Conservation (phyloP, 1,140 invertebrate genomes). For the Calosoma granatense region DNA sequence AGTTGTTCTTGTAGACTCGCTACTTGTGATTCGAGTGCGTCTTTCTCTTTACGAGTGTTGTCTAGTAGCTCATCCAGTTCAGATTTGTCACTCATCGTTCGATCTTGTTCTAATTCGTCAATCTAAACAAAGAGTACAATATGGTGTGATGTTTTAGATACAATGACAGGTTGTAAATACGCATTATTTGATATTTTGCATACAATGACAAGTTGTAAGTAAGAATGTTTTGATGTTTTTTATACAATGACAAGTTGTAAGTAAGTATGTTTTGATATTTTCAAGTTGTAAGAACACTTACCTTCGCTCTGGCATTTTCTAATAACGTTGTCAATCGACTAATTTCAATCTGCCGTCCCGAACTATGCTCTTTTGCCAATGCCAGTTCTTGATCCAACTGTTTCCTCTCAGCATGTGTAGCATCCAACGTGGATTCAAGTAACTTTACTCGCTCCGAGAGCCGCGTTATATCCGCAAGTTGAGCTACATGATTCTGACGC, state of each 20-base stretch:
- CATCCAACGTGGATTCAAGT: slow-evolving; percentile 60
- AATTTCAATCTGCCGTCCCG: slow-evolving; percentile 61
- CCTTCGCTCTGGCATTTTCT: slow-evolving; percentile 69
- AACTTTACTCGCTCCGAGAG: slow-evolving; percentile 54
- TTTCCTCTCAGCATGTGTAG: slow-evolving; percentile 57
- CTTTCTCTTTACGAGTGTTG: slow-evolving; percentile 56
- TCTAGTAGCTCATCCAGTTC: slow-evolving; percentile 63
- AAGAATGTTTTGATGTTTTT: too few species aligned
- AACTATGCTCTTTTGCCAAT: slow-evolving; percentile 54
- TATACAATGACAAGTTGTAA: too few species aligned
- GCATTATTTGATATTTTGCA: too few species aligned
- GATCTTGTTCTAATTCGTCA: slow-evolving; percentile 49
- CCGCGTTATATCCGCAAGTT: slow-evolving; percentile 47
- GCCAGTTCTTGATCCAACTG: slow-evolving; percentile 59
- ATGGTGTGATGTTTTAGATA: too few species aligned
- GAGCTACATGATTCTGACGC: slow-evolving; percentile 38
- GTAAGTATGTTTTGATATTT: neutral
- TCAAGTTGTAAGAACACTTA: slow-evolving; percentile 17
- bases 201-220: too few species aligned
- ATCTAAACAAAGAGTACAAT: slow-evolving; percentile 29
- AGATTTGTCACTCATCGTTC: slow-evolving; percentile 48
- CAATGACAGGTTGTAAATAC: too few species aligned
- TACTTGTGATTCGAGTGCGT: slow-evolving; percentile 55
- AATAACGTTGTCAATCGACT: slow-evolving; percentile 62
- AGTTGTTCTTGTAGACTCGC: slow-evolving; percentile 66